Evolutionary conservation across 1,140 invertebrate species (phyloP).

Genomic region (Drosophila santomea): DNA sequence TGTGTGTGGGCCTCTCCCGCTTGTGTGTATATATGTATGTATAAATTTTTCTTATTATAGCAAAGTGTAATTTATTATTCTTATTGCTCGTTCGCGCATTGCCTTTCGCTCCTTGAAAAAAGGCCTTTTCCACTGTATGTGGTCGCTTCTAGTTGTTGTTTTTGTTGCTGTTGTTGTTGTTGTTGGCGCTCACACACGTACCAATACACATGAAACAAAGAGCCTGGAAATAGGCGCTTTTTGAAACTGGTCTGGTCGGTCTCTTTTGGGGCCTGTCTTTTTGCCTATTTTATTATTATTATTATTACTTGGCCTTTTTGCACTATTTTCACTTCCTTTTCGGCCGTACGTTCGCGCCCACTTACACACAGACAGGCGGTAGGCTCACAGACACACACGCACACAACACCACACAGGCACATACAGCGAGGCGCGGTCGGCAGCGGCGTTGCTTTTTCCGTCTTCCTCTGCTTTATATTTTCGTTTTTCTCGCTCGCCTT

Average conservation of each 20-base stretch:
- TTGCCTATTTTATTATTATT: conserved; percentile 75
- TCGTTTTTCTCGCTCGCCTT: conserved; percentile 60
- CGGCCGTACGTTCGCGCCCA: conserved; percentile 49
- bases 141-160: conserved; percentile 62
- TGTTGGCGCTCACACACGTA: conserved; percentile 32
- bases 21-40: conserved; percentile 46
- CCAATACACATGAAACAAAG: conserved; percentile 37
- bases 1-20: conserved; percentile 46
- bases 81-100: conserved; percentile 73
- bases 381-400: conserved; percentile 21
- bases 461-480: conserved; percentile 61
- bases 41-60: conserved; percentile 84
- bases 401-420: conserved; percentile 36
- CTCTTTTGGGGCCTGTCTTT: conserved; percentile 59
- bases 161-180: conserved; percentile 35
- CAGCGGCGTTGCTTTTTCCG: conserved; percentile 45
- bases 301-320: conserved; percentile 60
- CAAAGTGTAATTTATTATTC: conserved; percentile 84
- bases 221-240: conserved; percentile 76
- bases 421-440: conserved; percentile 64
- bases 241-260: conserved; percentile 74
- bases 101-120: conserved; percentile 76
- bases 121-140: conserved; percentile 78
- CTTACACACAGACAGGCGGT: conserved; percentile 38
- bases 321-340: conserved; percentile 80